A percentile compares a stretch with the other conserved stretches of the same genome.
Conservation (phyloP, 2,113 vertebrate genomes). For the Thryonomys swinderianus region DNA sequence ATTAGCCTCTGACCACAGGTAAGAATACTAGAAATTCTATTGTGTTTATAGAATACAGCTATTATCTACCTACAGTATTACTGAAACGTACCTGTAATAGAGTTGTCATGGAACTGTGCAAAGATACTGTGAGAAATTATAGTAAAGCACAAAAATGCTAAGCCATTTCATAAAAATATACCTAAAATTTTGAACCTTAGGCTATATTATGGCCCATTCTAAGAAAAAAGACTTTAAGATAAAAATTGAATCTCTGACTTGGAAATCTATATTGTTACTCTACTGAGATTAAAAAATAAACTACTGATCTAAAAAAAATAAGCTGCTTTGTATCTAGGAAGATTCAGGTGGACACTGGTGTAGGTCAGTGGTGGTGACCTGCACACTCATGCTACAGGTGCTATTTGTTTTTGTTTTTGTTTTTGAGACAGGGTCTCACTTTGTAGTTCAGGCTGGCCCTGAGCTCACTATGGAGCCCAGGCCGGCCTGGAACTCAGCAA, state of each 20-base stretch:
- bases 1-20: not conserved
- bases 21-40: not conserved
- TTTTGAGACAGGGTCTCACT: too few species aligned
- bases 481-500: too few species aligned
- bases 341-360: not conserved
- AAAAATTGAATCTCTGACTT: not conserved
- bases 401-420: too few species aligned
- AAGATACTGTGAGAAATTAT: not conserved
- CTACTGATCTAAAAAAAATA: conserved; percentile 2
- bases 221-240: not conserved
- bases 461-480: too few species aligned
- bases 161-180: not conserved
- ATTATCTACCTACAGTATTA: not conserved
- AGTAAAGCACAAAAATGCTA: not conserved
- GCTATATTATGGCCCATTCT: not conserved
- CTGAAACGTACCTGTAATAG: not conserved
- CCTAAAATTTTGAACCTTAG: not conserved
- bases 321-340: not conserved
- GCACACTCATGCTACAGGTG: not conserved
- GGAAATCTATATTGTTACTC: conserved; percentile 24
- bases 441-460: too few species aligned
- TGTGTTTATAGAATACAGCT: not conserved
- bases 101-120: not conserved
- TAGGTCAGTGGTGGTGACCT: not conserved
- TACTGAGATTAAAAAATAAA: conserved; percentile 24